Evolutionary conservation across 2,113 vertebrate species (phyloP), one percentile per base, ranked within the genome.

Genomic region (Coptodon bakossiorum): DNA sequence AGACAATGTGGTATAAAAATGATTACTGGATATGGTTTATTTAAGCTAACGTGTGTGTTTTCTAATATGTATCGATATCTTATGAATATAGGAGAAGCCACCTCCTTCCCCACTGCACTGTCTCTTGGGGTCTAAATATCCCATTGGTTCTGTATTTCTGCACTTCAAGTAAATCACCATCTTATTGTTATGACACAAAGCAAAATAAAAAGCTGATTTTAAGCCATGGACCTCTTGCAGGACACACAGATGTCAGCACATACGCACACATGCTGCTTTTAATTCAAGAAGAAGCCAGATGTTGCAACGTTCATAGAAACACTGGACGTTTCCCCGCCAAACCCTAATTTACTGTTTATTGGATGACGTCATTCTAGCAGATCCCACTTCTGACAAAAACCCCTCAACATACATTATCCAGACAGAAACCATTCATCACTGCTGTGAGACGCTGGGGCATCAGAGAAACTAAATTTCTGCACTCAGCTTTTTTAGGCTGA

Each of bases 211-310:
- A 24, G 29, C 8, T 8, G 56, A 84, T 50, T 71, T 54, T 9
- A 36, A 76, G 13, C 14, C 31, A 76, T 12, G 11, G 38, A 76
- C 59, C 24, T 24, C 29, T 71, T 43, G 40, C 10, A 78, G 83
- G 45, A 85, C 45, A 17, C 34, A 54, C 34, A 52, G 31, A 79
- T 56, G 34, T 29, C 73, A 45, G 56, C 83, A 50, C 53, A 90
- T 73, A 88, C 2, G 29, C 29, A 82, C 57, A 87, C 45, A 88
- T 13, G n/a, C 6, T 80, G 83, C 43, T 53, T 84, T 79, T 76
- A 59, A 87, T 73, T 54, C 50, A 66, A 81, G 73, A 92, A 80
- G 87, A 90, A 85, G 87, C 89, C 91, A 95, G 88, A 95, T 95
- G 92, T 94, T 88, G 80, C 81, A 52, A 78, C 71, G 73, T 80